Conservation (phyloP, 1,140 invertebrate species). For the Rhopalosiphum maidis region DNA sequence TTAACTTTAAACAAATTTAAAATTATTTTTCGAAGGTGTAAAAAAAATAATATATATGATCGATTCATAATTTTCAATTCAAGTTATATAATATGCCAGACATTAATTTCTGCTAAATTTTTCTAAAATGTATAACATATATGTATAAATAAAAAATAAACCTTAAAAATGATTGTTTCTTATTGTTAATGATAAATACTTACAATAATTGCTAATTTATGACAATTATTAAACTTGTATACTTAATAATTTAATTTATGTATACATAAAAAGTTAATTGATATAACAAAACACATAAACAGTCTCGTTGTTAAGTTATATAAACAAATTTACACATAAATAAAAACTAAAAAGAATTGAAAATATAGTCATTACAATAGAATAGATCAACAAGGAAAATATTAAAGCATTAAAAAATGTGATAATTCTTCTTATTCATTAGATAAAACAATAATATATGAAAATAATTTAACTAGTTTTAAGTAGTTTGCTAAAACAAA, state of each 20-base stretch:
- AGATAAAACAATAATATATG: background rate
- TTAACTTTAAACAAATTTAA: slow-evolving; percentile 29
- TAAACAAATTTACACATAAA: slow-evolving; percentile 29
- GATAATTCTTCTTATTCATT: slow-evolving; percentile 18
- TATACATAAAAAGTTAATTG: slow-evolving; percentile 18
- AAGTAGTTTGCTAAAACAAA: slow-evolving; percentile 35
- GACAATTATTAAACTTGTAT: slow-evolving; percentile 37
- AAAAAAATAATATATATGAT: slow-evolving; percentile 33
- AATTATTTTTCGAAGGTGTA: background rate
- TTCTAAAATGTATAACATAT: slow-evolving; percentile 15
- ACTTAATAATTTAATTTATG: background rate
- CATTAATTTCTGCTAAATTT: background rate
- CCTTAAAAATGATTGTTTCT: slow-evolving; percentile 33
- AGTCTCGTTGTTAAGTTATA: slow-evolving; percentile 50
- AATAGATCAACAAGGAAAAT: slow-evolving; percentile 47
- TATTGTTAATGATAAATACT: slow-evolving; percentile 41
- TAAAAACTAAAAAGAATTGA: slow-evolving; percentile 22
- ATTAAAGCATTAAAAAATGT: slow-evolving; percentile 18
- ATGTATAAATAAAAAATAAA: slow-evolving; percentile 5
- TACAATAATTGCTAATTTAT: slow-evolving; percentile 23
- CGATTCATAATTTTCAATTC: background rate
- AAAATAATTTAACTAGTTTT: slow-evolving; percentile 34
- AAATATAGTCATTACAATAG: slow-evolving; percentile 48
- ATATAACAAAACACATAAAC: slow-evolving; percentile 46
- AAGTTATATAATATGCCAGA: background rate